Base-by-base conservation (phyloP, 2,888 invertebrate species). In the Carcina quercana region DNA sequence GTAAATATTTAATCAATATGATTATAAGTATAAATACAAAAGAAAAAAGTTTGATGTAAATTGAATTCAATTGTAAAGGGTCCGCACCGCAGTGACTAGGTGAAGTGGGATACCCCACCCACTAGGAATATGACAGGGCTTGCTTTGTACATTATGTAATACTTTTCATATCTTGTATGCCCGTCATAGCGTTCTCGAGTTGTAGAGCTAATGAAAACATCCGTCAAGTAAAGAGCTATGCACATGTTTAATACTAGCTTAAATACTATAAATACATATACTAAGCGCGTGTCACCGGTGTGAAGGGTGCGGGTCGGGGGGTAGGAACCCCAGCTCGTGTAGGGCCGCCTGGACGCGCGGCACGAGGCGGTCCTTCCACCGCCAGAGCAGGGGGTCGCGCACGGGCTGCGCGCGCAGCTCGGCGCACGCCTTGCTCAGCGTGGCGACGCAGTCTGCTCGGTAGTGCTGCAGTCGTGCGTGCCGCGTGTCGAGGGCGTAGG, bases 401-500 rank as follows among this genome's bases (percentile, higher is more conserved):
- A 93, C 88, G 35, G 93, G 92, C 53, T 93, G 89, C 57, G 93
- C 91, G 36, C 93, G 87, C 67, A 91, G 94, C 60, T 94, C 92
- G 32, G 89, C 88, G 76, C 96, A 96, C 24, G 88, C 85, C 75
- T 95, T 94, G 76, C 92, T 92, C 45, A 96, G 82, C 34, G 94
- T 92, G 50, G 91, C 90, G 5, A 95, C 96, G 75, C 97, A 97
- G 75, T 96, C 96, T 15, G 94, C 94, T 37, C 96, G 88, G 80
- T 97, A 97, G 74, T 97, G 97, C 69, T 97, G 95, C 55, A 97
- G 85, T 46, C 97, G 93, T 11, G 96, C 97, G 58, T 92, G 90
- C 20, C 85, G 85, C 13, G 92, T 92, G 45, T 93, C 91, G 45
- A 97, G 89, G 34, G 94, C 88, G 76, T 91, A 95, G 26, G 94